Conservation (phyloP, 2,113 vertebrate genomes). For the Bucco capensis region DNA sequence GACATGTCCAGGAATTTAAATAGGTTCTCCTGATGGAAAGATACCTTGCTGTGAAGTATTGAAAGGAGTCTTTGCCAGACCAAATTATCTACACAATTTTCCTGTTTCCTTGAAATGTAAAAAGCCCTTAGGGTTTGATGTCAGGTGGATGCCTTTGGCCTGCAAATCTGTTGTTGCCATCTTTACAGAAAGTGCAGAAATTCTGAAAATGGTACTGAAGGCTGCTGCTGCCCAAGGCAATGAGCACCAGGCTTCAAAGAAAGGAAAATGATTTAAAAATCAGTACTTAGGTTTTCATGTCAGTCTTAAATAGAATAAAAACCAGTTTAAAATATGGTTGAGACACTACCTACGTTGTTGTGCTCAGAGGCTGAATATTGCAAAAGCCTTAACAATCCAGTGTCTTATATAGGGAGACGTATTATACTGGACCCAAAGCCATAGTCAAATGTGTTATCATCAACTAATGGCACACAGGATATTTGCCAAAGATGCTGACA, state of each 20-base stretch:
- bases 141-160: not conserved
- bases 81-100: constrained; percentile 9
- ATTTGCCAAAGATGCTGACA: not conserved
- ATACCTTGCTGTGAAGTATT: not conserved
- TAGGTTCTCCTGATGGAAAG: not conserved
- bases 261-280: not conserved
- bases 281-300: not conserved
- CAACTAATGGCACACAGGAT: not conserved
- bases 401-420: not conserved
- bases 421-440: not conserved
- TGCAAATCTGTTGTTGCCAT: constrained; percentile 22
- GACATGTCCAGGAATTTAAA: not conserved
- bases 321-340: not conserved
- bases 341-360: not conserved
- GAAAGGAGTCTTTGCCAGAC: not conserved
- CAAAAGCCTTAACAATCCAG: not conserved
- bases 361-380: not conserved
- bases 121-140: constrained; percentile 1
- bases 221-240: not conserved
- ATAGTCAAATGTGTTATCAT: not conserved
- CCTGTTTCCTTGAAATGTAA: not conserved
- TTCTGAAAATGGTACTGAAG: not conserved
- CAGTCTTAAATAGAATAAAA: not conserved
- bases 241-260: not conserved
- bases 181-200: not conserved